Percentiles rank a stretch among this genome's conserved stretches.
These are phyloP conservation scores for Epistrophe grossulariae DNA, from an alignment of 2,888 invertebrate genomes.

Conservation along the genomic window DNA sequence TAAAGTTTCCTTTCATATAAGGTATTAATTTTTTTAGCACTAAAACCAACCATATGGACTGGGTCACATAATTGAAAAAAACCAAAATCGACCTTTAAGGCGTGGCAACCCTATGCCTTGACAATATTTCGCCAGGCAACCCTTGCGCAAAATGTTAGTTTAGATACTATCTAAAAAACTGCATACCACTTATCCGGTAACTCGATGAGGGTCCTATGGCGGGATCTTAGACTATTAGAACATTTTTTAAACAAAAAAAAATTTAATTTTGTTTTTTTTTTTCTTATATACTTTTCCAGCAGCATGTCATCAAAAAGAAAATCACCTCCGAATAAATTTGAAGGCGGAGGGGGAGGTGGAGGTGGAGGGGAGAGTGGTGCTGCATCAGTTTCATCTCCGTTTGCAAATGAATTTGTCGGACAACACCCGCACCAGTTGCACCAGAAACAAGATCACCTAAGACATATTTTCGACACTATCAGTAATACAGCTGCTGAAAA, in stretches of 20 bases:
- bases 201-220: no score
- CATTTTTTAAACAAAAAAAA: background rate
- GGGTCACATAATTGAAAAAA: no score
- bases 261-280: background rate
- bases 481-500: slow-evolving; percentile 58
- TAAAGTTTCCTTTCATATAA: no score
- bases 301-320: slow-evolving; percentile 99
- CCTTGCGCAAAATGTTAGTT: no score
- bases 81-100: no score
- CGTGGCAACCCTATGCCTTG: no score
- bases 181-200: no score
- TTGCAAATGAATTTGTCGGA: slow-evolving; percentile 52
- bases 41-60: no score
- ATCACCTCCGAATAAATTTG: slow-evolving; percentile 97
- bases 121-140: no score
- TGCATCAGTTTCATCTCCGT: slow-evolving; percentile 33
- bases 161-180: no score
- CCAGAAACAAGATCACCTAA: slow-evolving; percentile 69
- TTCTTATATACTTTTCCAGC: slow-evolving; percentile 77
- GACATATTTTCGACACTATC: slow-evolving; percentile 66
- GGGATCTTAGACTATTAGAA: no score
- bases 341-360: slow-evolving; percentile 84
- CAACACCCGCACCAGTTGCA: slow-evolving; percentile 60
- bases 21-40: no score
- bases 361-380: slow-evolving; percentile 9